Evolutionary conservation across 2,797 vertebrate genomes (phyloP).

Genomic region (Chelon auratus): DNA sequence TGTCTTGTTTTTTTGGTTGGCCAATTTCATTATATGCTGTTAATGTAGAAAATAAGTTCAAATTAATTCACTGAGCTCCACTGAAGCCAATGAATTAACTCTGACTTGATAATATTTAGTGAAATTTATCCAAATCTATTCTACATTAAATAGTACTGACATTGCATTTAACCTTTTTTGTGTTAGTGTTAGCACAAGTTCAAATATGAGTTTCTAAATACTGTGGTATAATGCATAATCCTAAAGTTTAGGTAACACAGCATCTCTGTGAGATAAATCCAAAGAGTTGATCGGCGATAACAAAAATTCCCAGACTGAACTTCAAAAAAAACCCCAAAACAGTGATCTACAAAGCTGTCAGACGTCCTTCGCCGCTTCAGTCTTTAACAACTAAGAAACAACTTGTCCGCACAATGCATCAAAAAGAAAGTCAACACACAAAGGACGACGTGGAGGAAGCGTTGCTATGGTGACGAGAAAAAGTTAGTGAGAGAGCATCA

Average conservation of each 20-base stretch:
- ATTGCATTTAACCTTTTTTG: neutral
- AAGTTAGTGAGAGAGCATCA: conserved; percentile 26
- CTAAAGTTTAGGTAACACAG: neutral
- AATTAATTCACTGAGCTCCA: neutral
- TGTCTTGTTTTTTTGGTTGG: neutral
- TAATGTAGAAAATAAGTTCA: neutral
- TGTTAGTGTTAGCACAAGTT: neutral
- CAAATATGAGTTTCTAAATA: neutral
- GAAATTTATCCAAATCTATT: neutral
- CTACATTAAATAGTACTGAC: neutral
- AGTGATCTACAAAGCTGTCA: conserved; percentile 21
- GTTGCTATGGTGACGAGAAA: conserved; percentile 71
- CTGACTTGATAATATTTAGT: neutral
- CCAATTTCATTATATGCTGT: neutral
- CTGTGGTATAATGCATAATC: neutral
- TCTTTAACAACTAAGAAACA: conserved; percentile 30
- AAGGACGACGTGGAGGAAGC: conserved; percentile 51
- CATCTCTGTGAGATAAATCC: neutral
- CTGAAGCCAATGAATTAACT: neutral
- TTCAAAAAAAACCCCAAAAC: neutral
- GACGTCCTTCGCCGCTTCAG: conserved; percentile 34
- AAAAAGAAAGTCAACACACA: conserved; percentile 52
- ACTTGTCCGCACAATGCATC: conserved; percentile 43
- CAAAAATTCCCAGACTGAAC: neutral
- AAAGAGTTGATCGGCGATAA: neutral